These are phyloP conservation scores for Amblyornis subalaris DNA, from an alignment of 2,113 vertebrate genomes.

Conservation along the genomic window DNA sequence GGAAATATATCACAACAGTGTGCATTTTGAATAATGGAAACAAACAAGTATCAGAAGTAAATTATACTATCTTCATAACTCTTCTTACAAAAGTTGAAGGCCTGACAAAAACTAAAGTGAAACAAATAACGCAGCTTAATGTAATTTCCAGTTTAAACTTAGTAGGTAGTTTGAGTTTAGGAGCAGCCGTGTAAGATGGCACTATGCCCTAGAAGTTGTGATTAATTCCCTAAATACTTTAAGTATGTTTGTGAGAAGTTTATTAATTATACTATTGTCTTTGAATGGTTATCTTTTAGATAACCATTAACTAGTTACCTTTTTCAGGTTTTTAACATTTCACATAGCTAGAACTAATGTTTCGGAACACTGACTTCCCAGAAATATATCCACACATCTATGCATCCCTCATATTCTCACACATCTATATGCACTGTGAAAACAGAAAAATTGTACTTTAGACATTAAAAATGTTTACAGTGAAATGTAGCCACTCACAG, in stretches of 20 bases:
- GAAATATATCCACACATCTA: neutral
- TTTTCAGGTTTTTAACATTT: neutral
- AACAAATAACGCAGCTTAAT: neutral
- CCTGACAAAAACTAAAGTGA: neutral
- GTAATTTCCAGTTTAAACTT: neutral
- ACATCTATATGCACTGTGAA: neutral
- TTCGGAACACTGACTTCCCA: neutral
- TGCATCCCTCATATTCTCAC: neutral
- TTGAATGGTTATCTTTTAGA: neutral
- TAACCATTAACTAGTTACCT: neutral
- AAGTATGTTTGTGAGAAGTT: neutral
- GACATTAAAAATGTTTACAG: neutral
- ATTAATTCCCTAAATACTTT: neutral
- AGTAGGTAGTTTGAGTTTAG: neutral
- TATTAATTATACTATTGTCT: neutral
- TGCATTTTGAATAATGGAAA: neutral
- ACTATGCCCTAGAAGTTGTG: neutral
- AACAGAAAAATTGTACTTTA: neutral
- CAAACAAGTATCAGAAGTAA: neutral
- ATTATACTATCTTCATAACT: neutral
- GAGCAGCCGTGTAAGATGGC: neutral
- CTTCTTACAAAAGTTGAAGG: neutral
- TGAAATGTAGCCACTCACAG: neutral
- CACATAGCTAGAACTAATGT: neutral
- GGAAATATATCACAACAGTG: neutral